Percentiles rank a stretch among this genome's conserved stretches.
Conservation (phyloP, 2,888 invertebrate species). For the Hypselothyrea guttata region DNA sequence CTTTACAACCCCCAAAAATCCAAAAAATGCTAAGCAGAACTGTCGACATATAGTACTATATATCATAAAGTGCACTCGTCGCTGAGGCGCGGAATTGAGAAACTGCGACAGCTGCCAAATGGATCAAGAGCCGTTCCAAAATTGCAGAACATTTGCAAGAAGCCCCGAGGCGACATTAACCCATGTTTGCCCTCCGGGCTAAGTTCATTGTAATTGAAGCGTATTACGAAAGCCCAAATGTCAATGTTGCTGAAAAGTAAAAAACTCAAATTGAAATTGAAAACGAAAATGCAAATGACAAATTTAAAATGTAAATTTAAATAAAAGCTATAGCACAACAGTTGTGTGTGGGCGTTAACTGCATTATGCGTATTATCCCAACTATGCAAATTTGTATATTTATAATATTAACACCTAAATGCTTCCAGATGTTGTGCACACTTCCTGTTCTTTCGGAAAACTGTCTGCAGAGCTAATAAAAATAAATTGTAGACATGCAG, state of each 20-base stretch:
- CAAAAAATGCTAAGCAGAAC: slow-evolving; percentile 24
- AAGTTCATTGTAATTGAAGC: slow-evolving; percentile 6
- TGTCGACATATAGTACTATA: slow-evolving; percentile 1
- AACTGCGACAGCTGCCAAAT: slow-evolving; percentile 68
- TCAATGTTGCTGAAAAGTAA: too few species aligned
- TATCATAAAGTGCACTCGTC: slow-evolving; percentile 63
- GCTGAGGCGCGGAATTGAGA: slow-evolving; percentile 41
- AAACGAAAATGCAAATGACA: slow-evolving; percentile 45
- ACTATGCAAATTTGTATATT: slow-evolving; percentile 21
- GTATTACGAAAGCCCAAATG: slow-evolving; percentile 52
- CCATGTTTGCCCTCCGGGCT: slow-evolving; percentile 43
- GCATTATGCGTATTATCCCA: neutral
- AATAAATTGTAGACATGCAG: slow-evolving; percentile 51
- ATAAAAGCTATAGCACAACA: slow-evolving; percentile 1
- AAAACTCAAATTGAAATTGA: slow-evolving; percentile 70
- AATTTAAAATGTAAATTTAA: slow-evolving; percentile 66
- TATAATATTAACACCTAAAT: slow-evolving; percentile 63
- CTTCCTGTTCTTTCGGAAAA: slow-evolving; percentile 12
- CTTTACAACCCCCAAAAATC: slow-evolving; percentile 45
- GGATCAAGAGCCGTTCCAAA: slow-evolving; percentile 26
- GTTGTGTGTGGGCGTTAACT: slow-evolving; percentile 1
- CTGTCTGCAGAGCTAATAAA: slow-evolving; percentile 48
- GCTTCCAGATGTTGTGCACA: slow-evolving; percentile 56
- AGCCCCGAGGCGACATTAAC: slow-evolving; percentile 54
- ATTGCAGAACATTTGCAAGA: slow-evolving; percentile 32